phyloP scores from a whole-genome alignment of 2,888 invertebrate species.

The Acanthosepion lycidas region DNA sequence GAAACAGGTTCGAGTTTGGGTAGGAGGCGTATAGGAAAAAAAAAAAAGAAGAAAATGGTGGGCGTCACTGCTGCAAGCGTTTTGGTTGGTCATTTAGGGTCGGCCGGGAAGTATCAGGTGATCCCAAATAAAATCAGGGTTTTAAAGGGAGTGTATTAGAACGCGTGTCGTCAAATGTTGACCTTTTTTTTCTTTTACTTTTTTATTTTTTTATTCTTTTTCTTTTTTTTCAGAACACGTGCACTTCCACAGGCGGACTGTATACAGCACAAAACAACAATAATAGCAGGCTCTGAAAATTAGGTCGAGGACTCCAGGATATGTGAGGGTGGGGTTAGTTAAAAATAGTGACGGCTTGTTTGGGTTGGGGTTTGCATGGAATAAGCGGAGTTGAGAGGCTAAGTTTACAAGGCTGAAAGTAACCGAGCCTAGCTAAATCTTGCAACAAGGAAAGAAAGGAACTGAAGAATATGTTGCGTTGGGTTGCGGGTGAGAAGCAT shows the following conservation, averaged over 20 bases:
- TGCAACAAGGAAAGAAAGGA: not conserved
- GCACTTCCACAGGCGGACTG: not conserved
- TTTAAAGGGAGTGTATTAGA: not conserved
- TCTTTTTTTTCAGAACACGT: not conserved
- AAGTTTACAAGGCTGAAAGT: not conserved
- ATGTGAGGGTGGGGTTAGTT: not conserved
- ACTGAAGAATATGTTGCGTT: not conserved
- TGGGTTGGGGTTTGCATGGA: not conserved
- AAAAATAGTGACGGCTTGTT: not conserved
- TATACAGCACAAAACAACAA: not conserved
- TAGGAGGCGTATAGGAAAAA: not conserved
- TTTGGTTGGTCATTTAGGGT: not conserved
- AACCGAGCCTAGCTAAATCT: not conserved
- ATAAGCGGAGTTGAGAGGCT: not conserved
- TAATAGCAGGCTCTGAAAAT: not conserved
- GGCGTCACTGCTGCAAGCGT: not conserved
- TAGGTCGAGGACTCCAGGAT: not conserved
- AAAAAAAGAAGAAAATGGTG: not conserved
- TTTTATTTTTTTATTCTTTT: too few relatives aligned
- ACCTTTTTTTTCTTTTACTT: not conserved
- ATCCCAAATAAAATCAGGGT: not conserved
- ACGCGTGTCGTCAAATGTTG: slow-evolving; percentile 17
- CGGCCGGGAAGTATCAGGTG: not conserved
- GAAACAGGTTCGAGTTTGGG: not conserved
- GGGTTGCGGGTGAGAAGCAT: not conserved